Base-by-base conservation (phyloP, 2,113 vertebrate genomes). In the Dipodomys merriami region DNA sequence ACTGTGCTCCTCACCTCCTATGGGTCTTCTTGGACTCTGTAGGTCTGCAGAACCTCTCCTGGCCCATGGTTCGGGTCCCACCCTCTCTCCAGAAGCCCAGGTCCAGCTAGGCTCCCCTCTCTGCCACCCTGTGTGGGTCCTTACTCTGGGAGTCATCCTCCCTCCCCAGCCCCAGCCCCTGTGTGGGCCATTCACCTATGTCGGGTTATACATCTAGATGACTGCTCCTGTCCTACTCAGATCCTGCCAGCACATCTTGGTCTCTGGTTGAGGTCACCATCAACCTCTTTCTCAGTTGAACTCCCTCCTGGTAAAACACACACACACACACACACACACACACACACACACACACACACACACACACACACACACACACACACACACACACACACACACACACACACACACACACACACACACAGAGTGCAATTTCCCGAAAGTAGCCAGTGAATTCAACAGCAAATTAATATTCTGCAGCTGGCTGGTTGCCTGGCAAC, bases 401-500 rank as follows among this genome's bases (percentile, higher is more conserved):
- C 35, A 39, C 35, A 39, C 39, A 39, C 39, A 39, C 39, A 39
- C 39, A 39, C 39, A 39, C 39, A 39, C 39, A 16, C 12, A 57
- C 53, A 57, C 30, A 53, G n/a, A n/a, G n/a, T n/a, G 49, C 74
- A 78, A 82, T 15, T 88, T 92, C 73, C 64, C 25, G n/a, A 85
- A 64, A 74, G 23, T 35, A 35, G 39, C 35, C 64, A 6, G 19
- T 22, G 33, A 33, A 74, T 83, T 85, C 69, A 1, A 73, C n/a
- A 39, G 62, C 83, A 64, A 74, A 78, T 90, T 90, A 84, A 91
- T 91, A 79, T 25, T 73, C 86, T 49, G 53, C 69, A 44, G 7
- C 79, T 94, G 83, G 86, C 12, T 67, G 60, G 93, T 95, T 94
- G 91, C 91, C 88, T 95, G 83, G 89, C 83, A 95, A 92, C 83